Conservation (phyloP, 2,797 vertebrate genomes). For the Brachymystax lenok region DNA sequence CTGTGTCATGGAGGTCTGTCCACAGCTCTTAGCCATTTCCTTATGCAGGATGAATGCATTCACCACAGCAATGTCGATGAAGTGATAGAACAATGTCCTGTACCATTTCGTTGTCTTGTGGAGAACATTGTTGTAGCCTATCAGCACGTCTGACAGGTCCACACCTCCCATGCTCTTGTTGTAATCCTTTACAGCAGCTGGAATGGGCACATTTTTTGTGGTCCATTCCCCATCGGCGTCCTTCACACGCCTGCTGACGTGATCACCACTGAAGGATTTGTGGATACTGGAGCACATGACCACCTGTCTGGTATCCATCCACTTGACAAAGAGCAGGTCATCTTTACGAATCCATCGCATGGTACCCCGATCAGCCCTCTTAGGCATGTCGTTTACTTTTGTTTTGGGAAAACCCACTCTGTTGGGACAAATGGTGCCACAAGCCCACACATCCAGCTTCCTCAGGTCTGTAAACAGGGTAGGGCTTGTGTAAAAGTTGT, state of each 20-base stretch:
- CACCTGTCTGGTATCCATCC: no score
- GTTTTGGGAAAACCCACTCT: no score
- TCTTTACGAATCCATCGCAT: no score
- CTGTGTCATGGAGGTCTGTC: neutral
- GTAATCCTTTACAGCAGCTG: conserved; percentile 36
- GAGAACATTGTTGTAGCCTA: conserved; percentile 33
- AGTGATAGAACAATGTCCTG: conserved; percentile 33
- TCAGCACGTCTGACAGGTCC: conserved; percentile 18
- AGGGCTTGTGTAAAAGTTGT: no score
- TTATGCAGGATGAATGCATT: conserved; percentile 24
- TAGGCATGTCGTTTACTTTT: no score
- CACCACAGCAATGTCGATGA: conserved; percentile 28
- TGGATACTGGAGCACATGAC: neutral
- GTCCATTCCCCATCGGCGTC: conserved; percentile 8
- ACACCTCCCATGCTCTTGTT: conserved; percentile 24
- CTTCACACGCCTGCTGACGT: neutral
- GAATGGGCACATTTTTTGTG: conserved; percentile 7
- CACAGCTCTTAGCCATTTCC: neutral
- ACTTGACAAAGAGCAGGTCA: no score
- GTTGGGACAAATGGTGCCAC: no score
- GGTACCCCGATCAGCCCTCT: no score
- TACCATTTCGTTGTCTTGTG: conserved; percentile 40
- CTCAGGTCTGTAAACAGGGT: no score
- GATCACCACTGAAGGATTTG: neutral
- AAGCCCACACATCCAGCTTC: no score